Evolutionary conservation across 2,797 vertebrate genomes (phyloP), one percentile per base, ranked within the genome.

Genomic region (Darevskia nairensis): DNA sequence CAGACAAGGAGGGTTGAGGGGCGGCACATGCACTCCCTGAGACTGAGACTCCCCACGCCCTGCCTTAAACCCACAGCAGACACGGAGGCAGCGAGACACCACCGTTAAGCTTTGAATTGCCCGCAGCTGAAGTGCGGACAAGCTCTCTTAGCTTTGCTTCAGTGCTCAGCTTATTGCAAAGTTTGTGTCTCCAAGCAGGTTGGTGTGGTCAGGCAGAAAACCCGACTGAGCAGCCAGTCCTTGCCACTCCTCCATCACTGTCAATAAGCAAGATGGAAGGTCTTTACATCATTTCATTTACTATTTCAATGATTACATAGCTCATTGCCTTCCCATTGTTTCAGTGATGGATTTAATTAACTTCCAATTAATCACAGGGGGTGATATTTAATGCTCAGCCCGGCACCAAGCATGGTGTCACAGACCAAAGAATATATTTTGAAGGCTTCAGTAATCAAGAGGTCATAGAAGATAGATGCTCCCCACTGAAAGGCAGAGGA

Each of bases 271-370:
- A 97, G 97, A 97, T 97, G 92, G 96, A 97, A 94, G 93, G 94
- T 96, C 95, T 95, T 97, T 97, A 96, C 97, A 97, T 97, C 96
- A 97, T 98, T 98, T 98, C 97, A 98, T 98, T 98, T 98, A 98
- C 98, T 98, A 96, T 98, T 98, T 97, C 98, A 98, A 98, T 98
- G 98, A 98, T 99, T 99, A 98, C 98, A 98, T 97, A 98, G 96
- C 98, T 99, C 98, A 99, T 99, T 99, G 98, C 98, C 97, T 97
- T 97, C 97, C 97, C 97, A 98, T 99, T 99, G 98, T 99, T 98
- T 98, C 97, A 96, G 97, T 98, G 98, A 98, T 99, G 97, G 98
- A 98, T 99, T 99, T 98, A 98, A 99, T 99, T 99, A 99, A 98
- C 98, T 98, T 98, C 97, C 98, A 98, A 99, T 99, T 99, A 99